A percentile compares a stretch with the other conserved stretches of the same genome.
Conservation (phyloP, 2,113 vertebrate species). For the Pomatostomus ruficeps region DNA sequence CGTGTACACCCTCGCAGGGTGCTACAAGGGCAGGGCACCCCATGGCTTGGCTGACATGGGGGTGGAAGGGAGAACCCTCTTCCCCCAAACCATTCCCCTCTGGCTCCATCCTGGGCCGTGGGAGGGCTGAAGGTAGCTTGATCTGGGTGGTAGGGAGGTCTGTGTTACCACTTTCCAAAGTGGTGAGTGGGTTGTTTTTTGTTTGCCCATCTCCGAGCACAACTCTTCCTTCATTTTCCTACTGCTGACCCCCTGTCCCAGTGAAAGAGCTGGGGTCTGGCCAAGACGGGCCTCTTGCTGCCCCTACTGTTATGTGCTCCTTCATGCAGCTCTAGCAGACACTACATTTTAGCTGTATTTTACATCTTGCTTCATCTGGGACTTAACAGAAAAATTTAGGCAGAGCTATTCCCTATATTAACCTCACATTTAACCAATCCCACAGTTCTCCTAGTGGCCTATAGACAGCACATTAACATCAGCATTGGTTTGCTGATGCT, state of each 20-base stretch:
- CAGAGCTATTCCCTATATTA: not conserved
- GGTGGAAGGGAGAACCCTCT: not conserved
- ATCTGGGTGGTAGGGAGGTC: accelerated
- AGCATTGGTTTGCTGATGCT: not conserved
- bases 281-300: not conserved
- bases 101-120: not conserved
- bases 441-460: not conserved
- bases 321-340: not conserved
- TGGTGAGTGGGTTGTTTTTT: not conserved
- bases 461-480: not conserved
- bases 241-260: not conserved
- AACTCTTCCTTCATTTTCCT: not conserved
- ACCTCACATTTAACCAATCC: not conserved
- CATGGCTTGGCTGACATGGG: not conserved
- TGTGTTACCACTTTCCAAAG: not conserved
- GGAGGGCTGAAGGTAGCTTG: not conserved
- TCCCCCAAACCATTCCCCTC: not conserved
- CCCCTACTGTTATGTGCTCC: accelerated
- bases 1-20: accelerated
- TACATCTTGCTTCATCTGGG: not conserved
- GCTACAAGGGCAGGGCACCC: too few relatives aligned
- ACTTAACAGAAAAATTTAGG: not conserved
- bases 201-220: not conserved
- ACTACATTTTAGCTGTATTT: not conserved
- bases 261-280: not conserved